Evolutionary conservation across 2,797 vertebrate genomes (phyloP).

Genomic region (Thamnophis elegans): DNA sequence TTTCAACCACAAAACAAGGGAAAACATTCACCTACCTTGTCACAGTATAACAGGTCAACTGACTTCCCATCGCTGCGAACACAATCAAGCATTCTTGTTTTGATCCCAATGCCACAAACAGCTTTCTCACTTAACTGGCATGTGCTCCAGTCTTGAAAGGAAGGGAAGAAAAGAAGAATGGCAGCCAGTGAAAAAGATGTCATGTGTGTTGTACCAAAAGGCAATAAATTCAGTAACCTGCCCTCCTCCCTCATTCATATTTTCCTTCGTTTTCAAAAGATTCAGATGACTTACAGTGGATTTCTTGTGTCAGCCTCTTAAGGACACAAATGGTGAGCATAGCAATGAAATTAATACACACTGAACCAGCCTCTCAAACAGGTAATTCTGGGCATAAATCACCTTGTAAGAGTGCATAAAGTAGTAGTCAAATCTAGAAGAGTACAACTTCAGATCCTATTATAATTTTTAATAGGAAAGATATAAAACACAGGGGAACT

Average conservation of each 20-base stretch:
- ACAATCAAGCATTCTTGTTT: constrained; percentile 95
- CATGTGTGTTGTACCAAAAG: neutral
- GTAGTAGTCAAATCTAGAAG: neutral
- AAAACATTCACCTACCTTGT: constrained; percentile 80
- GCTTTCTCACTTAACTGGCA: constrained; percentile 94
- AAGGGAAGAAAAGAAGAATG: constrained; percentile 40
- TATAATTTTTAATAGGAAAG: neutral
- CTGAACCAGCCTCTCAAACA: neutral
- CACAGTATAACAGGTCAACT: constrained; percentile 89
- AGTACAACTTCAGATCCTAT: neutral
- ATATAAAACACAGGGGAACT: neutral
- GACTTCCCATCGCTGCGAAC: constrained; percentile 97
- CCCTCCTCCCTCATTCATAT: neutral
- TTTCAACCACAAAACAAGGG: constrained; percentile 25
- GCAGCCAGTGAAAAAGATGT: constrained; percentile 35
- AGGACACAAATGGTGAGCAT: neutral
- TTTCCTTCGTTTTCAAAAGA: neutral
- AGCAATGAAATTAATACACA: neutral
- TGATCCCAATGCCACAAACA: constrained; percentile 90
- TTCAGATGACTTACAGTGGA: neutral
- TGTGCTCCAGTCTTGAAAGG: constrained; percentile 91
- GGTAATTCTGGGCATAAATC: neutral
- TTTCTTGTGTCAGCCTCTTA: neutral
- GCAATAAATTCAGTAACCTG: constrained; percentile 23
- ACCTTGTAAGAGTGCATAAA: neutral